Evolutionary conservation across 2,113 vertebrate genomes (phyloP).

Genomic region (Tachysurus fulvidraco): DNA sequence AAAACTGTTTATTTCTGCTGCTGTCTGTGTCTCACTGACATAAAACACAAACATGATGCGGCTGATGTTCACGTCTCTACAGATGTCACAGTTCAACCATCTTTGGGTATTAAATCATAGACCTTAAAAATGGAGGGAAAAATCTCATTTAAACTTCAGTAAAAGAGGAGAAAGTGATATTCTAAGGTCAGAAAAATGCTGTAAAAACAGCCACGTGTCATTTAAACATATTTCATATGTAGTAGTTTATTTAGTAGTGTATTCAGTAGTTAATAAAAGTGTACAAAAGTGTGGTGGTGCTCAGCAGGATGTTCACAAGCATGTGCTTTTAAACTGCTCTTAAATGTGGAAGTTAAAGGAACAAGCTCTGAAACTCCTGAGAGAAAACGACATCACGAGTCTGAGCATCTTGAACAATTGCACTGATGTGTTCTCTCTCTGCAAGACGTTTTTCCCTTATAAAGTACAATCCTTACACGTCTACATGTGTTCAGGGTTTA

Average conservation of each 20-base stretch:
- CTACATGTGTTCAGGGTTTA: background rate
- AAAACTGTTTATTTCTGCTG: background rate
- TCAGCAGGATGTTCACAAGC: background rate
- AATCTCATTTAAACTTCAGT: background rate
- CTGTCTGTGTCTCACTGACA: background rate
- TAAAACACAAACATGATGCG: background rate
- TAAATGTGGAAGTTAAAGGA: conserved; percentile 15
- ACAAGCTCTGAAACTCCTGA: conserved; percentile 15
- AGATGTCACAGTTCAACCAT: too few relatives aligned
- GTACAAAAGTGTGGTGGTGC: background rate
- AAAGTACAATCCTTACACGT: background rate
- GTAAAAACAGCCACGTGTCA: background rate
- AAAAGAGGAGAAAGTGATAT: too few relatives aligned
- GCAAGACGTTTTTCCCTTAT: background rate
- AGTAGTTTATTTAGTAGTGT: background rate
- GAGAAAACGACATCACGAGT: background rate
- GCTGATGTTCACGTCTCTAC: background rate
- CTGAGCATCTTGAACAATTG: background rate
- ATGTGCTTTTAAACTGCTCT: background rate
- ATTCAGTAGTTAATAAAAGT: background rate
- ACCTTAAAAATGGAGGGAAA: background rate
- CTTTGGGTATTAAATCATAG: background rate
- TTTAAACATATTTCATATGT: background rate
- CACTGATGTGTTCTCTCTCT: background rate
- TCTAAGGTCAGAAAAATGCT: background rate